phyloP scores from a whole-genome alignment of 1,140 invertebrate species.

The Lepidurus arcticus region DNA sequence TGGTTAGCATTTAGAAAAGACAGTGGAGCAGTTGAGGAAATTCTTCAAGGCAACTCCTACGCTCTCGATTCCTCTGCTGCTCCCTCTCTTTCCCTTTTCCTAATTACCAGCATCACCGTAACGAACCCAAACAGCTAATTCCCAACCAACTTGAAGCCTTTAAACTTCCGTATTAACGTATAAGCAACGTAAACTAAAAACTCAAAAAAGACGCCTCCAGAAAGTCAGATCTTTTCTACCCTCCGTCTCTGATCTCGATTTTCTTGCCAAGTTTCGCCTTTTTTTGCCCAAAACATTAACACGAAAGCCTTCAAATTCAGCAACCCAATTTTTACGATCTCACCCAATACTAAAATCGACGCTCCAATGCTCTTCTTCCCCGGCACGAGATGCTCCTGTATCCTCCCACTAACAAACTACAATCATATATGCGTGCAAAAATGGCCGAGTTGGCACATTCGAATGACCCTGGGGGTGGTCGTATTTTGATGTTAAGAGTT shows the following conservation, averaged over 20 bases:
- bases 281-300: no score
- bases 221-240: no score
- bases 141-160: not conserved
- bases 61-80: no score
- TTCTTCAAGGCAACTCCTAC: no score
- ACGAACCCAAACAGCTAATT: slow-evolving; percentile 2
- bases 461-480: not conserved
- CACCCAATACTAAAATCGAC: no score
- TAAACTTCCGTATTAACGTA: not conserved
- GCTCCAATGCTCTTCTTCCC: no score
- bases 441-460: not conserved
- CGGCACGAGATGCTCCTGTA: not conserved
- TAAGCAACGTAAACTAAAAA: no score
- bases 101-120: not conserved
- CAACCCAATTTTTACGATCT: no score
- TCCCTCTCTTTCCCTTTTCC: not conserved
- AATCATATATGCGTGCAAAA: slow-evolving; percentile 3
- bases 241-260: no score
- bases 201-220: no score
- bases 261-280: no score
- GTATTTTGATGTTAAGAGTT: not conserved
- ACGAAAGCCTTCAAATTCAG: no score
- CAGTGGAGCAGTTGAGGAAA: not conserved
- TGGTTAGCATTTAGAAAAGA: not conserved
- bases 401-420: not conserved